Conservation (phyloP, 1,140 invertebrate genomes). For the Panonychus citri region DNA sequence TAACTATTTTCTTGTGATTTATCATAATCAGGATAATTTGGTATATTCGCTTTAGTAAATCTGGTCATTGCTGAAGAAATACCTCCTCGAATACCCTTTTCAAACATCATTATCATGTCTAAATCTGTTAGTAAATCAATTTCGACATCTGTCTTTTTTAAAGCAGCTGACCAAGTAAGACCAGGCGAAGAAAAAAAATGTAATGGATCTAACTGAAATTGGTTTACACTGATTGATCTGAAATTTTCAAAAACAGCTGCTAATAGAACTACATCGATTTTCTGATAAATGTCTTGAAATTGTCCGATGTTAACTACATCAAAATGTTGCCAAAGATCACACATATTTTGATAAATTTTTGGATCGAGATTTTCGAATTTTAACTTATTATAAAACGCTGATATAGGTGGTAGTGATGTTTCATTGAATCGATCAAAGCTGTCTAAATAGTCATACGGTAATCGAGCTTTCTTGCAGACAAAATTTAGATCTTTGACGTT, state of each 20-base stretch:
- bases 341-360: no score
- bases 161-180: not conserved
- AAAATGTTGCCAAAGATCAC: not conserved
- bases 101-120: not conserved
- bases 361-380: no score
- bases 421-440: no score
- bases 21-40: not conserved
- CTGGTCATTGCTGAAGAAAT: not conserved
- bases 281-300: not conserved
- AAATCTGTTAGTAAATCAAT: not conserved
- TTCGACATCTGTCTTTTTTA: not conserved
- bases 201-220: not conserved
- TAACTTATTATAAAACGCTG: no score
- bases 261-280: not conserved
- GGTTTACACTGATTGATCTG: not conserved
- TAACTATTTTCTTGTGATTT: not conserved
- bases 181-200: not conserved
- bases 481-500: no score
- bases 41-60: not conserved
- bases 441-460: no score
- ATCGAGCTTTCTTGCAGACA: no score
- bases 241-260: not conserved
- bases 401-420: no score
- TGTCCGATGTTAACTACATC: not conserved
- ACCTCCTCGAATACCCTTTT: slow-evolving; percentile 5